Conservation (phyloP, 2,797 vertebrate species). For the Alca torda region DNA sequence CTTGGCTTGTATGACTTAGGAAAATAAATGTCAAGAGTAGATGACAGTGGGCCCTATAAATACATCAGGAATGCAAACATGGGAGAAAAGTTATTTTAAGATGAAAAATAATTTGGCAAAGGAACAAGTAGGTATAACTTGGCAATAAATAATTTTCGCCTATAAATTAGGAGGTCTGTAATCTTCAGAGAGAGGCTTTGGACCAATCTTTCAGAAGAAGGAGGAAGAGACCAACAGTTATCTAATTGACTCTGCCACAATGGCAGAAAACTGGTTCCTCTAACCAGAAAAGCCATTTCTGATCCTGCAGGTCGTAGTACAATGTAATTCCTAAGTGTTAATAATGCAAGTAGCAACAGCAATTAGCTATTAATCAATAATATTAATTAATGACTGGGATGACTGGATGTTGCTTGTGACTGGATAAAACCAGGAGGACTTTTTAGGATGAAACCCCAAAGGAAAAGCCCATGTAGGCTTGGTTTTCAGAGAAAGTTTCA, state of each 20-base stretch:
- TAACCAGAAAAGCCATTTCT: background rate
- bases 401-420: background rate
- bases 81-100: background rate
- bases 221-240: background rate
- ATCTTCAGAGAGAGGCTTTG: background rate
- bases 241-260: background rate
- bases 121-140: background rate
- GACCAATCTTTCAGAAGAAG: background rate
- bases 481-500: background rate
- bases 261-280: background rate
- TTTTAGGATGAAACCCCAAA: background rate
- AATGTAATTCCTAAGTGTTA: background rate
- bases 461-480: background rate
- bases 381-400: background rate
- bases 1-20: background rate
- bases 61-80: background rate
- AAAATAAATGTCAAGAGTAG: background rate
- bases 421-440: background rate
- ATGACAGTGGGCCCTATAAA: background rate
- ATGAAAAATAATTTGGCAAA: background rate
- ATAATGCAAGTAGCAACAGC: background rate
- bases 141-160: background rate
- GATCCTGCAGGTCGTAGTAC: background rate
- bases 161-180: background rate
- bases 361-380: background rate